Base-by-base conservation (phyloP, 23 tunicate species). In the Trididemnum miniatum region DNA sequence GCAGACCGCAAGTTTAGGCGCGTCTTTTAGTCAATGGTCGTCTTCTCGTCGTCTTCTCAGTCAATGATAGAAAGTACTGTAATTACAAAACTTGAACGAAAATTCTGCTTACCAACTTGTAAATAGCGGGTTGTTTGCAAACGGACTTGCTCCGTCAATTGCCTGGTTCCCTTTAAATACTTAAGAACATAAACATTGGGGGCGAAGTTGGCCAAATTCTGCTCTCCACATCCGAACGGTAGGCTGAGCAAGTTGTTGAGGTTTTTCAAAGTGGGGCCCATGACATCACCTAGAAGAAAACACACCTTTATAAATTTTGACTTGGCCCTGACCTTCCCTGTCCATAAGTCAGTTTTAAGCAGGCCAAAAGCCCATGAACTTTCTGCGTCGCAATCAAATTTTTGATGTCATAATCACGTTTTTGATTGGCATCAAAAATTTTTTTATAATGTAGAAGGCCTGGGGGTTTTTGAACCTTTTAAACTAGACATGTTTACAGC, bases 161-260 rank as follows among this genome's bases (percentile, higher is more conserved):
- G 99, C 12, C 78, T 72, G 1, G 99, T 96, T 34, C 64, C 65
- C n/a, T 81, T 78, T 59, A 96, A 65, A 57, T 96, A 96, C 60
- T 91, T 87, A 31, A 96, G 36, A 5, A 96, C 84, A 87, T 89
- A 91, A 64, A 91, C 71, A 59, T 96, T 96, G 15, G 99, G 99
- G 0, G 99, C 96, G 50, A 96, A 96, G 38, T 96, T 96, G 65
- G 89, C 89, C 87, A 96, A 65, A 62, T 96, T 96, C 38, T 96
- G 99, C 64, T 96, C 99, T 31, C 99, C 99, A 79, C 99, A 96
- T 24, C 99, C 99, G 74, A 77, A 91, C 0, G 99, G 99, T 31
- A 96, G 87, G 29, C 85, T 84, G 0, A 96, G 82, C 20, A 96
- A 60, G 76, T 91, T 91, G 89, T 96, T 87, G 52, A 96, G 72